Percentiles rank a stretch among this genome's conserved stretches.
Conservation (phyloP, 2,797 vertebrate species). For the Limosa lapponica region DNA sequence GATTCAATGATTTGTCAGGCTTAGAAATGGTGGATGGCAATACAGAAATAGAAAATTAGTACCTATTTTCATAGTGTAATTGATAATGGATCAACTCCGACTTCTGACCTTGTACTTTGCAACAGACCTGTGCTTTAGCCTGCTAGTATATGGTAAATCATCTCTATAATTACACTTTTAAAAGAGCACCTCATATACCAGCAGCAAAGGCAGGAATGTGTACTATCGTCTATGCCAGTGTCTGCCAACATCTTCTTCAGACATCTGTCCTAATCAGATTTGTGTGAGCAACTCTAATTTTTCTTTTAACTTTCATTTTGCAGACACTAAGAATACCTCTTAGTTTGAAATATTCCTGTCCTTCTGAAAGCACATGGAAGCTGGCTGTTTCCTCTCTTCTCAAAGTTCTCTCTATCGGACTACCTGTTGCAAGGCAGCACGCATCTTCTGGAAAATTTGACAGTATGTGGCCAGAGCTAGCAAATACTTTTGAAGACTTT, state of each 20-base stretch:
- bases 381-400: constrained; percentile 94
- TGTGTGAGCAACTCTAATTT: not conserved
- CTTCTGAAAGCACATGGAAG: constrained; percentile 98
- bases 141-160: not conserved
- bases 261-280: not conserved
- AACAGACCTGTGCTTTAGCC: not conserved
- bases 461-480: constrained; percentile 97
- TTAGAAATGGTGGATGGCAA: not conserved
- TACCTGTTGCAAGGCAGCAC: constrained; percentile 96
- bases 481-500: constrained; percentile 95
- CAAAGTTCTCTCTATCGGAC: constrained; percentile 93
- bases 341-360: constrained; percentile 95
- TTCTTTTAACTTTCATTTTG: constrained; percentile 24
- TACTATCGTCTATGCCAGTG: not conserved
- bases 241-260: not conserved
- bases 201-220: not conserved
- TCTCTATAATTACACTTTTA: not conserved
- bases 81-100: not conserved
- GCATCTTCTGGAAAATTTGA: constrained; percentile 95
- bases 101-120: not conserved
- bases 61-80: not conserved
- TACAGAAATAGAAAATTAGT: not conserved
- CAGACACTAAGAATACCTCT: constrained; percentile 94
- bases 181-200: not conserved
- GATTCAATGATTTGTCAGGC: not conserved